Base-by-base conservation (phyloP, 2,888 invertebrate genomes). In the Drosophila barbarae region DNA sequence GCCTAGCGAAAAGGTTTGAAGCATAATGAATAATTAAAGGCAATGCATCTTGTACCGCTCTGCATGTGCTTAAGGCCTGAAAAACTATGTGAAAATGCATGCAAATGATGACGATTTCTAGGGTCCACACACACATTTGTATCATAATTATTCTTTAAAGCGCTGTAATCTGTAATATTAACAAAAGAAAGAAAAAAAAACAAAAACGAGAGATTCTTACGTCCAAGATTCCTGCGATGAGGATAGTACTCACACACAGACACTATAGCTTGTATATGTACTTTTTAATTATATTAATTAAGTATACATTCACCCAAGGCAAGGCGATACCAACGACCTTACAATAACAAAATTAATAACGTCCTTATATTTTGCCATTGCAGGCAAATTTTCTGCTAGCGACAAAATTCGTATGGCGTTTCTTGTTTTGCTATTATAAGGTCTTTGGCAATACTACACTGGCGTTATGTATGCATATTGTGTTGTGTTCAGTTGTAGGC, bases 261-360 rank as follows among this genome's bases (percentile, higher is more conserved):
- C 57, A 68, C 60, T 44, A 35, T 71, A 82, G 82, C 64, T 71
- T 79, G 63, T 77, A 77, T 72, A 74, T 72, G 74, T 78, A 76
- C 46, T 74, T 78, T 77, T 83, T 69, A 78, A 83, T 80, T 83
- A 79, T 74, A 79, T 76, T 79, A 76, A 82, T 76, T 79, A 80
- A 68, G 63, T 58, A 74, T 71, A 72, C 74, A 61, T 63, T 63
- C 67, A 54, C 67, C 59, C 54, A 39, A 30, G 47, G 34, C 26
- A 38, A 15, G 28, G 30, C 46, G 18, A 46, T 13, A 13, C 23
- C 13, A 23, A 2, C 13, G 8, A 41, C 13, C 23, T 21, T 21
- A 0, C 13, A 8, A 23, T 13, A 41, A 23, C 13, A 8, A 41
- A 41, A 4, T 23, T 13, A 21, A 13, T 39, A 39, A 39, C 44